Conservation (phyloP, 2,888 invertebrate species). For the Itoplectis maculator region DNA sequence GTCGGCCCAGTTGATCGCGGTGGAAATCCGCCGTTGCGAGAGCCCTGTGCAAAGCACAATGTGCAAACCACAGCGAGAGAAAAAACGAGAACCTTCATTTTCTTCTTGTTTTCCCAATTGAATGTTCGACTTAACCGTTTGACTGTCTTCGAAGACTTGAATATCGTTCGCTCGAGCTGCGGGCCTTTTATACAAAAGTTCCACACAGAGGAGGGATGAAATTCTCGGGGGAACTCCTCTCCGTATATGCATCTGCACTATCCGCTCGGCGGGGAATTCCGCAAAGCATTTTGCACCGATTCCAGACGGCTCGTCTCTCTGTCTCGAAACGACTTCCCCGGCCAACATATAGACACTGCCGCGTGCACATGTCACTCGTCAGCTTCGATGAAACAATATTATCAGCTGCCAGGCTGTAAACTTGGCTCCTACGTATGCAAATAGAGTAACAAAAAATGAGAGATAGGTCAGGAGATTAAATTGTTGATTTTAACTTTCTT, state of each 20-base stretch:
- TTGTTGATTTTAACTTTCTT: not conserved
- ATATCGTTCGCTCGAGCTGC: constrained; percentile 25
- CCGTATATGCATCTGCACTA: not conserved
- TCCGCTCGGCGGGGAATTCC: constrained; percentile 29
- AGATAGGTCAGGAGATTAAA: not conserved
- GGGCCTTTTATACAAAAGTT: constrained; percentile 52
- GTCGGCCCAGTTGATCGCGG: not conserved
- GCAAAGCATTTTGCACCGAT: not conserved
- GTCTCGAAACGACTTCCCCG: not conserved
- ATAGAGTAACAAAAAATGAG: not conserved
- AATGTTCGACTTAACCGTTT: constrained; percentile 39
- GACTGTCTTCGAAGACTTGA: constrained; percentile 31
- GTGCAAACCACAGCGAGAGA: constrained; percentile 48
- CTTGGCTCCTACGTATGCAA: not conserved
- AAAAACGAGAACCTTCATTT: constrained; percentile 54
- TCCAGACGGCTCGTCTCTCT: not conserved
- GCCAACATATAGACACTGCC: not conserved
- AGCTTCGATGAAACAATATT: not conserved
- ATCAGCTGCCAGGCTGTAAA: not conserved
- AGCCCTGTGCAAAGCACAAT: not conserved
- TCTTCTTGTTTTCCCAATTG: constrained; percentile 14
- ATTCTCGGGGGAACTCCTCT: constrained; percentile 46
- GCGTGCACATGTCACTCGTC: not conserved
- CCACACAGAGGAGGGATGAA: not conserved
- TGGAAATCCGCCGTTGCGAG: not conserved